Evolutionary conservation across 2,113 vertebrate species (phyloP), one percentile per base, ranked within the genome.

Genomic region (Tragelaphus imberbis): DNA sequence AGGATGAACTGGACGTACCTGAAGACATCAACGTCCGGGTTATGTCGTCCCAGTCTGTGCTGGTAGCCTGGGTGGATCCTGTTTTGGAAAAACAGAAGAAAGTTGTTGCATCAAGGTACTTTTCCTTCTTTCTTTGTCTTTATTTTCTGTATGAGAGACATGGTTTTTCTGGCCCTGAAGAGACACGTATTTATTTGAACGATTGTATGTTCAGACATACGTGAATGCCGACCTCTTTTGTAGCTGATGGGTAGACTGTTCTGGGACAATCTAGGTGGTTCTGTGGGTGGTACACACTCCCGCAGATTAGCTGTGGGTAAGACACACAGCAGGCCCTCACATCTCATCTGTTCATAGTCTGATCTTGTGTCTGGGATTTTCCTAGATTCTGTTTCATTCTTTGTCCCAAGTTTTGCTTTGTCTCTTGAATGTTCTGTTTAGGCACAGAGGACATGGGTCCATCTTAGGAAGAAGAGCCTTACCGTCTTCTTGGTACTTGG

Each of bases 41-140:
- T 58, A 99, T 99, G 98, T 99, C 99, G 11, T 99, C 99, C n/a
- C 99, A 99, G 88, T 99, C 99, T 3, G 99, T 99, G 93, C 99
- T 99, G 0, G 99, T 99, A 53, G 97, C 99, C 88, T 99, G 99
- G 99, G 98, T 99, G 80, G 99, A 99, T 96, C 99, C 99, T 7
- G 96, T 98, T 33, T 95, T 99, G 53, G 99, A 99, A 96, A 99
- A 99, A 97, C 98, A 99, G 97, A 99, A 99, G 98, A 99, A 98
- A 61, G 85, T n/a, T 84, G 96, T 97, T 51, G 93, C 98, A 16
- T 98, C 98, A 1, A 99, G 99, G 99, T 99, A 99, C 36, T 27
- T 88, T 75, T 11, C 25, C 79, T 88, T n/a, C 2, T 79, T 25
- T 75, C 25, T 82, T 36, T 55, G 23, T 30, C 51, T 65, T 84